Evolutionary conservation across 2,113 vertebrate species (phyloP), one percentile per base, ranked within the genome.

Genomic region (Protobothrops flavoviridis): DNA sequence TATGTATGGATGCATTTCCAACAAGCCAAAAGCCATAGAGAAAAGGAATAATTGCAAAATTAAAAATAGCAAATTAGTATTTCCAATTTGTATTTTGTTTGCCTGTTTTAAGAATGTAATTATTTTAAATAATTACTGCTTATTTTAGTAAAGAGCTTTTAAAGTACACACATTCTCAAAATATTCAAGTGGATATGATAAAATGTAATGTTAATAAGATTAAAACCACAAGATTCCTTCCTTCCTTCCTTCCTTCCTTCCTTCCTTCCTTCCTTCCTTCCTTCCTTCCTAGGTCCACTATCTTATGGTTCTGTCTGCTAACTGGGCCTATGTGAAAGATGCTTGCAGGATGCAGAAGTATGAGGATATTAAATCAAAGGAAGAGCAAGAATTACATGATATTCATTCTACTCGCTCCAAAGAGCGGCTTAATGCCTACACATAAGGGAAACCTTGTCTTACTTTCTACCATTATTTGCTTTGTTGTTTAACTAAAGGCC

Each of bases 341-440:
- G 99, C 99, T 43, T 99, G 99, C 97, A 98, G 99, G 96, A 99
- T 99, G 99, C 99, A 99, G 96, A 99, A 99, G 95, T 99, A 99
- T 0, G 99, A 99, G 96, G 99, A 99, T 97, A 99, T 99, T 98
- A 99, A 99, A 96, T 99, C 99, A 12, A 99, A 99, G 98, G 99
- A 99, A 96, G 99, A 99, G 90, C 99, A 99, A 96, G 99, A 99
- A 97, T 98, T 99, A 87, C 99, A 99, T 1, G 99, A 99, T 96
- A 99, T 99, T 97, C 99, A 99, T 96, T 99, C 99, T 61, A 99
- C 99, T 90, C 99, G 99, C 97, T 99, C 99, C 97, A 99, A 99
- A 98, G 99, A 99, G 98, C 98, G 99, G 87, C 99, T 99, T 96
- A 99, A 99, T 3, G 99, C 99, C 43, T 99, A 99, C 97, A 99